These are phyloP conservation scores for Actias luna DNA, from an alignment of 2,888 invertebrate genomes.

Conservation along the genomic window DNA sequence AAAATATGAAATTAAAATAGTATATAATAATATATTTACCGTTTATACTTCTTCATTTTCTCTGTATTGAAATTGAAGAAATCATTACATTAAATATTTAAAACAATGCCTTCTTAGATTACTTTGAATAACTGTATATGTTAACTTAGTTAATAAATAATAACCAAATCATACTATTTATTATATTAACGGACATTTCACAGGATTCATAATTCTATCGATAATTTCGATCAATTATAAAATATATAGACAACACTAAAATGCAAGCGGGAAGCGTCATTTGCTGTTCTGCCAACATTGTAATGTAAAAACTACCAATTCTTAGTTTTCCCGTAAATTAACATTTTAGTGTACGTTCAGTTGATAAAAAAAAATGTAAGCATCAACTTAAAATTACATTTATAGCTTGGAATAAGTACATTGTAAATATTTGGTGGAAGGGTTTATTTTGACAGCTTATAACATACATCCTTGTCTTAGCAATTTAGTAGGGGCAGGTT, in stretches of 20 bases:
- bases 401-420: not conserved
- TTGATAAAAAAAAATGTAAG: constrained; percentile 4
- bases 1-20: too few species aligned
- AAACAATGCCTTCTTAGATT: too few species aligned
- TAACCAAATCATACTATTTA: too few species aligned
- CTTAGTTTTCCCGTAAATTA: constrained; percentile 22
- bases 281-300: constrained; percentile 16
- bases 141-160: too few species aligned
- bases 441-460: constrained; percentile 29
- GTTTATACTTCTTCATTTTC: too few species aligned
- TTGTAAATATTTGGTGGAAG: constrained; percentile 10
- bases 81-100: too few species aligned
- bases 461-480: constrained; percentile 58
- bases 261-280: constrained; percentile 17
- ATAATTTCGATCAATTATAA: not conserved
- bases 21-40: too few species aligned
- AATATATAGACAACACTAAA: constrained; percentile 13
- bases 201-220: not conserved
- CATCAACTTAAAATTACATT: not conserved
- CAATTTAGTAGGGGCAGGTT: constrained; percentile 53
- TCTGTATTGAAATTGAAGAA: too few species aligned
- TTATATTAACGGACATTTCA: not conserved
- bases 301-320: constrained; percentile 10
- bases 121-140: too few species aligned
- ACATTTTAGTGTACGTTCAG: constrained; percentile 17